Base-by-base conservation (phyloP, 2,797 vertebrate genomes). In the Amazonetta brasiliensis region DNA sequence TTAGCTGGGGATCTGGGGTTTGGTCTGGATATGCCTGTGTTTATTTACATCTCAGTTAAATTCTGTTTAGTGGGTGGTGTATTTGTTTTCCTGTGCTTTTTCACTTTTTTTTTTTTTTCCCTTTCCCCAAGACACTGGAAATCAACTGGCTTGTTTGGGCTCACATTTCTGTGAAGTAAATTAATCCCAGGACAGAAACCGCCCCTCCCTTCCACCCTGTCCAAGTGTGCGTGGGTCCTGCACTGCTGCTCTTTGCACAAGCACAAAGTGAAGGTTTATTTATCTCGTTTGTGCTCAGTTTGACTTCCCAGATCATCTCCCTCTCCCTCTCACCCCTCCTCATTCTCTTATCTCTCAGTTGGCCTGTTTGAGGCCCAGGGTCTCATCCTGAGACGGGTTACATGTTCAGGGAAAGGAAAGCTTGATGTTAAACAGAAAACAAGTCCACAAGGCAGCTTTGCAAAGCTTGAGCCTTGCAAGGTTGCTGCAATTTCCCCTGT, bases 21-120 rank as follows among this genome's bases (percentile, higher is more conserved):
- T 26, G 41, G 25, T 58, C 48, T 46, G 88, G 77, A 56, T 55
- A 16, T 0, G 0, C 8, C 28, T 5, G 0, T 16, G 37, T 37
- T 93, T 75, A 8, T 48, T 71, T 69, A 56, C 9, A 0, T 30
- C 56, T 13, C 39, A 14, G 35, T 87, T 31, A 17, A 76, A 19
- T 74, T 71, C 35, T 79, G 20, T 48, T 58, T 12, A 4, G 28
- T n/a, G 60, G 11, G 16, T 48, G 11, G 16, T 37, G 50, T 73
- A 52, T 87, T 35, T 43, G n/a, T 21, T 79, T 31, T 46, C 30
- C 63, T 35, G 12, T 11, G 12, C 2, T 21, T 31, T 66, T 56
- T 46, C 18, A 7, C 7, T 46, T 46, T 2, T 21, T 31, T 66
- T 56, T 23, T 43, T 5, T 39, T 7, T 56, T 86, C 18, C 8